phyloP scores from a whole-genome alignment of 2,797 vertebrate species.

The Gallinago nigripennis region DNA sequence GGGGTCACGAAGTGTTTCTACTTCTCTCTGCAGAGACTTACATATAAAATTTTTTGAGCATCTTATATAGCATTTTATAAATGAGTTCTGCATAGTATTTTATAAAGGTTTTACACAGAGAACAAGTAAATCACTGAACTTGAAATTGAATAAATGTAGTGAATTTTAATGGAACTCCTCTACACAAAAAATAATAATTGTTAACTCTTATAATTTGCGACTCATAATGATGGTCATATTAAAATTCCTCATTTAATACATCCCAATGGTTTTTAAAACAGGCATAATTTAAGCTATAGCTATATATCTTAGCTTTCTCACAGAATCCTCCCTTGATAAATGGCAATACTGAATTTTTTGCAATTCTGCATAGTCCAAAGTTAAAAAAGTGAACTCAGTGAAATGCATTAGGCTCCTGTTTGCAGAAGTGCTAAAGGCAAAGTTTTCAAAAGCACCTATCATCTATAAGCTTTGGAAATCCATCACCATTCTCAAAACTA shows the following conservation, averaged over 20 bases:
- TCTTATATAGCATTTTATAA: background rate
- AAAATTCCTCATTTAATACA: background rate
- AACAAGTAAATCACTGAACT: background rate
- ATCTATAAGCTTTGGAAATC: background rate
- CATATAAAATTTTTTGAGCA: slow-evolving; percentile 5
- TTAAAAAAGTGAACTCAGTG: background rate
- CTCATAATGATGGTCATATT: background rate
- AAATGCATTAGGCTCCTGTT: background rate
- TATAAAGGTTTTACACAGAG: background rate
- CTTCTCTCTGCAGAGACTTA: background rate
- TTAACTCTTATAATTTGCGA: background rate
- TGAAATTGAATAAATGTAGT: background rate
- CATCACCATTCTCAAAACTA: background rate
- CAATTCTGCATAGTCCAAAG: background rate
- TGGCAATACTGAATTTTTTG: background rate
- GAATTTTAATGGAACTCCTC: background rate
- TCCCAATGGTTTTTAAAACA: background rate
- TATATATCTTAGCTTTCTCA: background rate
- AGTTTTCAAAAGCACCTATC: background rate
- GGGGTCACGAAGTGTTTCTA: background rate
- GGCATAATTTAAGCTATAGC: background rate
- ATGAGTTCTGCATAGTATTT: background rate
- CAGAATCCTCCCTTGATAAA: background rate
- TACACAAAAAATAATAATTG: background rate
- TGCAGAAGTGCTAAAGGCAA: background rate